Conservation (phyloP, 2,113 vertebrate genomes). For the Bettongia penicillata region DNA sequence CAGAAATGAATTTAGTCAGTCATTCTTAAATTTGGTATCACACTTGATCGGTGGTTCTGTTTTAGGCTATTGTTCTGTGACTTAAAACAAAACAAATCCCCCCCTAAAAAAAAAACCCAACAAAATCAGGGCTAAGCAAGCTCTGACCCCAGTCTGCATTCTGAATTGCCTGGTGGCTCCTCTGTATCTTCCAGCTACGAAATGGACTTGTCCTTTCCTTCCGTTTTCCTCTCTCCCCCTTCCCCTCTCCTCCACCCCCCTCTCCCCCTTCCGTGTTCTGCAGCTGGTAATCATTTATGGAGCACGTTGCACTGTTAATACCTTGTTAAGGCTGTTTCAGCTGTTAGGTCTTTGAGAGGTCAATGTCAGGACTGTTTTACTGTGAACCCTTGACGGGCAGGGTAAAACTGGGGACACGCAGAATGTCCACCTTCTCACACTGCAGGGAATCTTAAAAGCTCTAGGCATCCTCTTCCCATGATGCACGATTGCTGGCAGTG, state of each 20-base stretch:
- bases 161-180: background rate
- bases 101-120: too few relatives aligned
- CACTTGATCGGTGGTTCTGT: background rate
- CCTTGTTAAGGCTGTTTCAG: constrained; percentile 87
- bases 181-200: constrained; percentile 9
- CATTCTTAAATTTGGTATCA: background rate
- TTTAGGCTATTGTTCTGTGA: background rate
- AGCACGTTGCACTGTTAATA: constrained; percentile 82
- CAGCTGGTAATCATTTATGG: constrained; percentile 85
- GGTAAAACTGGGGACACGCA: constrained; percentile 80
- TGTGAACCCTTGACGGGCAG: constrained; percentile 82
- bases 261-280: background rate
- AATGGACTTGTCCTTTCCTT: background rate
- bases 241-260: rapidly evolving
- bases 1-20: background rate
- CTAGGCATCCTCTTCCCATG: constrained; percentile 50
- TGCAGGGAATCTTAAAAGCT: constrained; percentile 64
- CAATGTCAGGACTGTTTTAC: constrained; percentile 87
- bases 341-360: constrained; percentile 85
- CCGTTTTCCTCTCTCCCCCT: background rate
- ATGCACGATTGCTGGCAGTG: constrained; percentile 19
- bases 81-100: rapidly evolving
- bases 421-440: constrained; percentile 75
- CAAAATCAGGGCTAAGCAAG: background rate
- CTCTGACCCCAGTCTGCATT: background rate